Base-by-base conservation (phyloP, 2,113 vertebrate genomes). In the Syngnathus floridae region DNA sequence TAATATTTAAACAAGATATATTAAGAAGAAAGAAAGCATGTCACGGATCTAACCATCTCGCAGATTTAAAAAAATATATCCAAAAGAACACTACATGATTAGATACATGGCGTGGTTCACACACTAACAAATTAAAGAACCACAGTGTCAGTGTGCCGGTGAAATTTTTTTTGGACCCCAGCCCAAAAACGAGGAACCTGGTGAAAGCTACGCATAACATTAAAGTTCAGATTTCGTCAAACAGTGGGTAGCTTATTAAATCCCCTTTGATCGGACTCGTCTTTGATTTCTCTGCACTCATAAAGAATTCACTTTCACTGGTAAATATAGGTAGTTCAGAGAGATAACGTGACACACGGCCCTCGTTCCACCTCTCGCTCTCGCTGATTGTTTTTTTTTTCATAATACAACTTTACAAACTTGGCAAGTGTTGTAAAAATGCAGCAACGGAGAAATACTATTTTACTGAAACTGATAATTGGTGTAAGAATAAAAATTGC, bases 271-370 rank as follows among this genome's bases (percentile, higher is more conserved):
- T 98, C 95, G 93, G 66, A 81, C 82, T 13, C 90, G 82, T 91
- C 96, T 99, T 99, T 99, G 97, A 99, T 97, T 96, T 97, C 92
- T 87, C 67, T 84, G 92, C 90, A 91, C 94, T 97, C 94, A 99
- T 99, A 95, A 98, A 97, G 94, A 98, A 99, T 99, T 99, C 96
- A 97, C 95, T 99, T 98, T 98, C 94, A 99, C 93, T 92, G 86
- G 92, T 96, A 98, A 98, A 98, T 98, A 95, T 95, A 97, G 94
- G 95, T 98, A 96, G 95, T 95, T 96, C 94, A 94, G 94, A 97
- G 94, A 96, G 93, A 93, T 91, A 93, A 92, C 93, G 89, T 93
- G 94, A 94, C 94, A 82, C 79, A 92, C 92, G 89, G 91, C 89
- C 90, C 92, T 91, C 90, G 84, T 82, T 94, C 83, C 91, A 86